Percentiles rank a stretch among this genome's conserved stretches.
Conservation (phyloP, 2,888 invertebrate species). For the Scelioninae gen. 1 region DNA sequence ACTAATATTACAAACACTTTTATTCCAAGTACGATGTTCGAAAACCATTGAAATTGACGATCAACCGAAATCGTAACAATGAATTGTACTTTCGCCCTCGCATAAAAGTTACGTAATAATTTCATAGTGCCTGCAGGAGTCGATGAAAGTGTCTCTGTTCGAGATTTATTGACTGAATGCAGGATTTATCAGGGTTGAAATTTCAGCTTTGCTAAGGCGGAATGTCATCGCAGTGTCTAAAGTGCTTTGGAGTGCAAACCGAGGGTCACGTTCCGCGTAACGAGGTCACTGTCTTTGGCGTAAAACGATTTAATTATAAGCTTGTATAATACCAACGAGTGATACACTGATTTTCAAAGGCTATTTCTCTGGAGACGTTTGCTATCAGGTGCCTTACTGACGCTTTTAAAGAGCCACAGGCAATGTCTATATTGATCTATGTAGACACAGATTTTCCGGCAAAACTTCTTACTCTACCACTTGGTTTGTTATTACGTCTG, state of each 20-base stretch:
- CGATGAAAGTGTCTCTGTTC: conserved; percentile 28
- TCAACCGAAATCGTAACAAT: conserved; percentile 13
- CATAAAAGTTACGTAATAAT: conserved; percentile 18
- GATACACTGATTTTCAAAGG: conserved; percentile 72
- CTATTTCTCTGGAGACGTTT: conserved; percentile 63
- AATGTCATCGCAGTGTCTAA: conserved; percentile 43
- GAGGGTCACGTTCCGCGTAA: conserved; percentile 50
- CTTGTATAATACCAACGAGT: conserved; percentile 73
- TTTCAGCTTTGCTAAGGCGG: conserved; percentile 11
- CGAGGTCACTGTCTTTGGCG: conserved; percentile 52
- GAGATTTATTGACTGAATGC: conserved; percentile 27
- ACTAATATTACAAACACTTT: neutral
- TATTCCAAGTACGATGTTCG: neutral
- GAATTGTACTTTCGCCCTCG: conserved; percentile 2
- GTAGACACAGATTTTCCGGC: conserved; percentile 17
- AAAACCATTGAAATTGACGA: neutral
- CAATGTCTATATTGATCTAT: conserved; percentile 25
- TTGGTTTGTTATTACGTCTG: too few relatives aligned
- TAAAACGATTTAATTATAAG: conserved; percentile 77
- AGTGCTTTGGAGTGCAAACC: conserved; percentile 47
- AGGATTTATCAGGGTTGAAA: conserved; percentile 44
- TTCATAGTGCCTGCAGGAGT: conserved; percentile 10
- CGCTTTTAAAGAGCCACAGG: conserved; percentile 48
- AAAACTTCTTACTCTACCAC: conserved; percentile 14
- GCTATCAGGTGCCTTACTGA: conserved; percentile 63